These are phyloP conservation scores for Puma concolor DNA, from an alignment of 2,113 vertebrate genomes.

Conservation along the genomic window DNA sequence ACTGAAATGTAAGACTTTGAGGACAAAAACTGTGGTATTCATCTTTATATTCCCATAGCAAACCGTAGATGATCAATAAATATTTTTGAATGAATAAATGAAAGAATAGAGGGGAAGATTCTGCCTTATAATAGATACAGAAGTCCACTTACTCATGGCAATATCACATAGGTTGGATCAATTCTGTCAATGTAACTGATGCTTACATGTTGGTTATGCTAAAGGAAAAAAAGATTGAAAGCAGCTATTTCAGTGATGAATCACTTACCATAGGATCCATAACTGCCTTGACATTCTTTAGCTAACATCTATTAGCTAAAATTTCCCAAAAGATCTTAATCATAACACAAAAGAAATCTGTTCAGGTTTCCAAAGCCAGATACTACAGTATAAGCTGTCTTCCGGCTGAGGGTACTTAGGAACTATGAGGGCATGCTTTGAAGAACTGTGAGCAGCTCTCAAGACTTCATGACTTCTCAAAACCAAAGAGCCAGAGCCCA, in stretches of 20 bases:
- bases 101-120: neutral
- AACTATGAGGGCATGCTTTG: neutral
- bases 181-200: neutral
- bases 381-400: neutral
- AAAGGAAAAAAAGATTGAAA: neutral
- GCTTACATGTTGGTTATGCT: neutral
- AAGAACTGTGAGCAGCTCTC: neutral
- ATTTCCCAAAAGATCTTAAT: neutral
- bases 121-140: neutral
- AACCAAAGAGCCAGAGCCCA: constrained; percentile 9
- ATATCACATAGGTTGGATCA: neutral
- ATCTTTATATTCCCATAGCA: neutral
- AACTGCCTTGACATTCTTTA: neutral
- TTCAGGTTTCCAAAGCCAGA: neutral
- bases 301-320: neutral
- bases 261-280: neutral
- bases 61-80: neutral
- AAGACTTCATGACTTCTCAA: neutral
- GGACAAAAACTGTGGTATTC: neutral
- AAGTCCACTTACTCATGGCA: neutral
- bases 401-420: neutral
- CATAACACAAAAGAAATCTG: neutral
- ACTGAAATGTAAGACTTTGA: neutral
- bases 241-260: neutral
- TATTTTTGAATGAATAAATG: constrained; percentile 29